These are phyloP conservation scores for Galaxea fascicularis DNA, from an alignment of 92 coral and sea anemone genomes.

Conservation along the genomic window DNA sequence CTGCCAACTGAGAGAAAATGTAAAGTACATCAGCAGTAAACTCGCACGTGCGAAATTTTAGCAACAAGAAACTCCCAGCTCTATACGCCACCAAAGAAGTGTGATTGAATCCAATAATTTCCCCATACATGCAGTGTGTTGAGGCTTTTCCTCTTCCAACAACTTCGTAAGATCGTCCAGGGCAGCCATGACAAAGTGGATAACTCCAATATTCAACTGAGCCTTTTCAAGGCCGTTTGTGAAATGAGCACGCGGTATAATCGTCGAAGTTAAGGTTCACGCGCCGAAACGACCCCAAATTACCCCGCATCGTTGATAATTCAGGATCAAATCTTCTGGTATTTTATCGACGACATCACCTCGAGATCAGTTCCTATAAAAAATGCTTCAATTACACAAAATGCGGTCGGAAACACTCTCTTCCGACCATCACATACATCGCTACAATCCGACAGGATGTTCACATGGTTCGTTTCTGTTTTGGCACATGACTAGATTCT, in stretches of 20 bases:
- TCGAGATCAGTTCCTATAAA: constrained; percentile 25
- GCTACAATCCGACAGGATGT: constrained; percentile 3
- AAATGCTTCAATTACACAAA: not conserved
- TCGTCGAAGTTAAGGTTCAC: not conserved
- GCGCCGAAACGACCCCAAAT: constrained; percentile 4
- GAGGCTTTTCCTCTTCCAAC: constrained; percentile 34
- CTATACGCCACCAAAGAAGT: not conserved
- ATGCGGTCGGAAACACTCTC: not conserved
- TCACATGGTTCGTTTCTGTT: constrained; percentile 42
- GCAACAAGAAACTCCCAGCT: not conserved
- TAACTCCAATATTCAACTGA: constrained; percentile 1
- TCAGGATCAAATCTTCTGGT: constrained; percentile 15
- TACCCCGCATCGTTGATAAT: constrained; percentile 26
- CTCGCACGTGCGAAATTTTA: constrained; percentile 2
- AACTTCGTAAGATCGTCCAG: constrained; percentile 19
- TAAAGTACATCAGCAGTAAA: not conserved
- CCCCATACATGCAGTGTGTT: constrained; percentile 32
- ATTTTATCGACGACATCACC: constrained; percentile 38
- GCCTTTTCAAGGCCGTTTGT: not conserved
- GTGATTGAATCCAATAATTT: constrained; percentile 12
- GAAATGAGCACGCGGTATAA: constrained; percentile 20
- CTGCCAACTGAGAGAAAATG: constrained; percentile 78
- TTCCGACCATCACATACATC: not conserved
- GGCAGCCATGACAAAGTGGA: constrained; percentile 21
- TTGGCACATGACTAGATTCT: constrained; percentile 31